A percentile compares a stretch with the other conserved stretches of the same genome.
Evolutionary conservation across 2,888 invertebrate genomes (phyloP).

Genomic region (Bedellia somnulentella): DNA sequence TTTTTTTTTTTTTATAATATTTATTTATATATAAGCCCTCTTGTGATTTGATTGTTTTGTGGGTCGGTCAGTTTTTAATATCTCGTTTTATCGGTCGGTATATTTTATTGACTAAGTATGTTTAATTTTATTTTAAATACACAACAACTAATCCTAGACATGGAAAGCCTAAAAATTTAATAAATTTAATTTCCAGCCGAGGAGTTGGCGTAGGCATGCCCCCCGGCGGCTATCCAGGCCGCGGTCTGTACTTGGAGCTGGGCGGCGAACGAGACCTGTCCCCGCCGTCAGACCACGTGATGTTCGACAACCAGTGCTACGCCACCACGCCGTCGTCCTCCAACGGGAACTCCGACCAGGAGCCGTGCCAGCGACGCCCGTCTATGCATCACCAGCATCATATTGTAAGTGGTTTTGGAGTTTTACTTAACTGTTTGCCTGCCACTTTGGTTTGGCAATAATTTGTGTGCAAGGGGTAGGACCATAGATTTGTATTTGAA

Average conservation of each 20-base stretch:
- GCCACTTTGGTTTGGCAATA: not conserved
- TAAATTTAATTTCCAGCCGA: slow-evolving; percentile 30
- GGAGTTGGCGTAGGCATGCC: slow-evolving; percentile 49
- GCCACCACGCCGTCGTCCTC: slow-evolving; percentile 93
- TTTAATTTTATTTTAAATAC: too few relatives aligned
- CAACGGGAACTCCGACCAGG: slow-evolving; percentile 89
- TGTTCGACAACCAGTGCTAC: slow-evolving; percentile 94
- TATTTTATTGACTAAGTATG: too few relatives aligned
- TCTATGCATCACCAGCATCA: slow-evolving; percentile 67
- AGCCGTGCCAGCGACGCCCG: slow-evolving; percentile 65
- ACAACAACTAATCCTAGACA: too few relatives aligned
- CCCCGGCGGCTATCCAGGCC: slow-evolving; percentile 66
- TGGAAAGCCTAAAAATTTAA: too few relatives aligned
- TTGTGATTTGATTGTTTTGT: too few relatives aligned
- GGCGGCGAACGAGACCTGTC: slow-evolving; percentile 66
- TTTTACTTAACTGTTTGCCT: not conserved
- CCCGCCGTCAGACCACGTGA: slow-evolving; percentile 90
- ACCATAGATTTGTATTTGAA: too few relatives aligned
- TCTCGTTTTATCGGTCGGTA: too few relatives aligned
- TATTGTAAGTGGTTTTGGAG: slow-evolving; percentile 36
- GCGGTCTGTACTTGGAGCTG: slow-evolving; percentile 77
- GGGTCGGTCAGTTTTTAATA: too few relatives aligned
- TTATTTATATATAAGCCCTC: too few relatives aligned
- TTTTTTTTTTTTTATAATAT: too few relatives aligned
- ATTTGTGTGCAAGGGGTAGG: not conserved